These are phyloP conservation scores for Limnephilus auricula DNA, from an alignment of 2,888 invertebrate species.

Conservation along the genomic window DNA sequence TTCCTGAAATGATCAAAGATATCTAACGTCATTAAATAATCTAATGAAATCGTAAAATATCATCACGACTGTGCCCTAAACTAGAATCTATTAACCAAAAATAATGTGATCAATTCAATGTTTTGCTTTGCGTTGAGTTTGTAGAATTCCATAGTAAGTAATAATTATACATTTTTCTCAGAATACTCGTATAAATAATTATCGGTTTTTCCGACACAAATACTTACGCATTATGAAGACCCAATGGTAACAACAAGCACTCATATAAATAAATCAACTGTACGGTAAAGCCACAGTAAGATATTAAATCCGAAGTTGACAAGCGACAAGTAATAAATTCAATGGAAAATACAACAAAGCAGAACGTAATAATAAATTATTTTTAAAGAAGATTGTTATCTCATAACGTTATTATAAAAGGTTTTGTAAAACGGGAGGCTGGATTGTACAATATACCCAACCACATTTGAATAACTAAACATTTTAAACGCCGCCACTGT, in stretches of 20 bases:
- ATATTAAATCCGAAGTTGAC: not conserved
- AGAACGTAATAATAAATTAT: not conserved
- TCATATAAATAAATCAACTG: not conserved
- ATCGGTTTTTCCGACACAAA: not conserved
- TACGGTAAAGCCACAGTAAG: not conserved
- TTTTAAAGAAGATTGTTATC: not conserved
- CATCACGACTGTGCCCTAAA: not conserved
- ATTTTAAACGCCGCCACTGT: not conserved
- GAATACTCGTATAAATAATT: not conserved
- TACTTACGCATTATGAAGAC: not conserved
- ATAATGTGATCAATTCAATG: not conserved
- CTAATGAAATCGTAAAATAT: not conserved
- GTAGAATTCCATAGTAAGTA: not conserved
- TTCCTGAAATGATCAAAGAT: not conserved
- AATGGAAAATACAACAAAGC: not conserved
- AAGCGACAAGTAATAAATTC: not conserved
- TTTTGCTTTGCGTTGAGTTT: not conserved
- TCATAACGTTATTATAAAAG: not conserved
- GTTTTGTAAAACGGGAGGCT: not conserved
- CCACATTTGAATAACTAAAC: not conserved
- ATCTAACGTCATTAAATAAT: not conserved
- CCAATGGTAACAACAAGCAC: not conserved
- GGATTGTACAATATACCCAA: no score
- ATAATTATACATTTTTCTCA: not conserved
- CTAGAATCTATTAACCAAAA: not conserved